A percentile compares a stretch with the other conserved stretches of the same genome.
These are phyloP conservation scores for Ooceraea biroi DNA, from an alignment of 1,140 invertebrate species.

Conservation along the genomic window DNA sequence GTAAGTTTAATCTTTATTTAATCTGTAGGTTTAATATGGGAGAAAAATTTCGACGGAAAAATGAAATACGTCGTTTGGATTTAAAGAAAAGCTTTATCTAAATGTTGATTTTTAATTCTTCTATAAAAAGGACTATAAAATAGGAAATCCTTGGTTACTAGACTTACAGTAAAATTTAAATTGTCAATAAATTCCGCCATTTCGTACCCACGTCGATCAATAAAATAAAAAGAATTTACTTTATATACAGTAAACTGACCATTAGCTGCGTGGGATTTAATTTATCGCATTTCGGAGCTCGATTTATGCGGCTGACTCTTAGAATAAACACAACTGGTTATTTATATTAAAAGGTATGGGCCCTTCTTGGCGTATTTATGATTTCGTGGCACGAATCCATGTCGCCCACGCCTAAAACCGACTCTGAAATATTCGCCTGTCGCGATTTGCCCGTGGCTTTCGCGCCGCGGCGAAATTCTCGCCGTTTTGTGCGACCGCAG, in stretches of 20 bases:
- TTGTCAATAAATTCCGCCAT: not conserved
- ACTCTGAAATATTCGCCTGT: conserved; percentile 6
- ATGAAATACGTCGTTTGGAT: conserved; percentile 6
- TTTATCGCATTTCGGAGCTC: conserved; percentile 24
- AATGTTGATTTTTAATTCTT: not conserved
- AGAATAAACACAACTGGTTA: conserved; percentile 2
- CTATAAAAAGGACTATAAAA: not conserved
- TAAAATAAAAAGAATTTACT: conserved; percentile 6
- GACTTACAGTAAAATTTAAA: not conserved
- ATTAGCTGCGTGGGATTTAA: conserved; percentile 27
- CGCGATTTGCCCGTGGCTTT: not conserved
- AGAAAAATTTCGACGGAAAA: conserved; percentile 4
- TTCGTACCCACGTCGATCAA: not conserved
- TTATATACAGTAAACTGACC: not conserved
- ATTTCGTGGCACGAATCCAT: conserved; percentile 38
- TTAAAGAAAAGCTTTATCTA: not conserved
- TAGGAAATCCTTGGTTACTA: not conserved
- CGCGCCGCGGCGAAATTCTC: not conserved
- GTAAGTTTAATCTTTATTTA: no score
- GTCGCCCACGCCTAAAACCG: conserved; percentile 39
- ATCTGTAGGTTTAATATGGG: not conserved
- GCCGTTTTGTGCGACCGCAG: not conserved
- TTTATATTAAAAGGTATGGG: conserved; percentile 36
- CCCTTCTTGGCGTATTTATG: conserved; percentile 24
- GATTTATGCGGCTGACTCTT: conserved; percentile 30